These are phyloP conservation scores for Esox niger DNA, from an alignment of 2,113 vertebrate species.

Conservation along the genomic window DNA sequence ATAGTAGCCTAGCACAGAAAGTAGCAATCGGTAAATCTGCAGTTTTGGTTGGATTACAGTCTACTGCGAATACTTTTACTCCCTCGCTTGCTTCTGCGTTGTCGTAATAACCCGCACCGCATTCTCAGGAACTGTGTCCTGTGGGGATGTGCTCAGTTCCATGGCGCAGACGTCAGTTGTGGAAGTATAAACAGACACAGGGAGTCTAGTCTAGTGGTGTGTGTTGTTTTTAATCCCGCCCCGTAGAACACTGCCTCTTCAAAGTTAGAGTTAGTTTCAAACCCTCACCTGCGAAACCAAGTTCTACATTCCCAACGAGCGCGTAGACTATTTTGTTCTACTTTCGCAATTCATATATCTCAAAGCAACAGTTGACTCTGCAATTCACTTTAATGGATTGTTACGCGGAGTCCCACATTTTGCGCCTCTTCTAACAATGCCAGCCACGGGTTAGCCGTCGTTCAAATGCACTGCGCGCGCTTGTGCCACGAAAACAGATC, in stretches of 20 bases:
- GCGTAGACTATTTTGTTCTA: neutral
- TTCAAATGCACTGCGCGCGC: conserved; percentile 25
- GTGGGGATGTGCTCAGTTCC: neutral
- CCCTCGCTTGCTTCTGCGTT: neutral
- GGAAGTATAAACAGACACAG: conserved; percentile 36
- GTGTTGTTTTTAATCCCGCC: conserved; percentile 44
- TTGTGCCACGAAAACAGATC: conserved; percentile 31
- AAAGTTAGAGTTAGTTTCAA: conserved; percentile 47
- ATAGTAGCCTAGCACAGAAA: too few relatives aligned
- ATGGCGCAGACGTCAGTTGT: conserved; percentile 1
- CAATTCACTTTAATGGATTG: conserved; percentile 13
- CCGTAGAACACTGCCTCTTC: conserved; percentile 58
- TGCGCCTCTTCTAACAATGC: conserved; percentile 19
- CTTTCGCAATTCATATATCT: conserved; percentile 1
- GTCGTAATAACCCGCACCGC: neutral
- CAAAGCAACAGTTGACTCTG: conserved; percentile 34
- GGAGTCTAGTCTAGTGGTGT: conserved; percentile 17
- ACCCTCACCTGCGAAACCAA: conserved; percentile 38
- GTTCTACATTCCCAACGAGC: conserved; percentile 41
- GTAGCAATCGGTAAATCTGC: too few relatives aligned
- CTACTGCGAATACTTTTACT: too few relatives aligned
- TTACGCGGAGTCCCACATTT: neutral
- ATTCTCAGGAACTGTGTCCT: conserved; percentile 2
- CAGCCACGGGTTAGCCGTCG: conserved; percentile 26
- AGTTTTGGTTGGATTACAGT: too few relatives aligned